Conservation (phyloP, 1,140 invertebrate species). For the Onthophagus taurus region DNA sequence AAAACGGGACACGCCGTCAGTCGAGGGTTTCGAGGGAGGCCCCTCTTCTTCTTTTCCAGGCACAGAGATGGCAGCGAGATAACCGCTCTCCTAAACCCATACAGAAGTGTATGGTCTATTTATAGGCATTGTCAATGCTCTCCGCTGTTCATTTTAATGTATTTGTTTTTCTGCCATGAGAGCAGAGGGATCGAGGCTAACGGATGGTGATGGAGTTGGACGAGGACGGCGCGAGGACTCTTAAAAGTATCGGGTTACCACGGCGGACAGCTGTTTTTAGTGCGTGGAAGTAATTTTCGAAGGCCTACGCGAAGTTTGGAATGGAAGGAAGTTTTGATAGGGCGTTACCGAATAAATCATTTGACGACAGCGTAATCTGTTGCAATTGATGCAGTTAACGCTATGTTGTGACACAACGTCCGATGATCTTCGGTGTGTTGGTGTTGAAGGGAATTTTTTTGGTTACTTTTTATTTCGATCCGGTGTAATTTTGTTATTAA, state of each 20-base stretch:
- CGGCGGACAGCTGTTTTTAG: conserved; percentile 36
- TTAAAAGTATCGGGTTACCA: conserved; percentile 37
- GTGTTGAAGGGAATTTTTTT: too few species aligned
- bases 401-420: too few species aligned
- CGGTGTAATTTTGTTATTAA: too few species aligned
- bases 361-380: too few species aligned
- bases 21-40: too few species aligned
- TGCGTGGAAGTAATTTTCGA: conserved; percentile 21
- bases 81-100: conserved; percentile 31
- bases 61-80: conserved; percentile 20
- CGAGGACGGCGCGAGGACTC: conserved; percentile 25
- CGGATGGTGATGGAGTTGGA: too few species aligned
- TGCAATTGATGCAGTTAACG: too few species aligned
- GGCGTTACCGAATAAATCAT: too few species aligned
- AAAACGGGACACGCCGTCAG: too few species aligned
- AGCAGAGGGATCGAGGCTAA: conserved; percentile 16
- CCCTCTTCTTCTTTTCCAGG: too few species aligned
- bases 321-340: not conserved
- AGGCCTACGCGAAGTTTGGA: conserved; percentile 1
- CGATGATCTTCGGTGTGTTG: too few species aligned
- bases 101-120: conserved; percentile 37
- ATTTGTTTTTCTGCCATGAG: conserved; percentile 35
- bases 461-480: too few species aligned
- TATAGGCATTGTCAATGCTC: conserved; percentile 38
- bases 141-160: conserved; percentile 37